Evolutionary conservation across 37 sponge, comb jelly and placozoan species (phyloP).

Genomic region (Aphrocallistes beatrix): DNA sequence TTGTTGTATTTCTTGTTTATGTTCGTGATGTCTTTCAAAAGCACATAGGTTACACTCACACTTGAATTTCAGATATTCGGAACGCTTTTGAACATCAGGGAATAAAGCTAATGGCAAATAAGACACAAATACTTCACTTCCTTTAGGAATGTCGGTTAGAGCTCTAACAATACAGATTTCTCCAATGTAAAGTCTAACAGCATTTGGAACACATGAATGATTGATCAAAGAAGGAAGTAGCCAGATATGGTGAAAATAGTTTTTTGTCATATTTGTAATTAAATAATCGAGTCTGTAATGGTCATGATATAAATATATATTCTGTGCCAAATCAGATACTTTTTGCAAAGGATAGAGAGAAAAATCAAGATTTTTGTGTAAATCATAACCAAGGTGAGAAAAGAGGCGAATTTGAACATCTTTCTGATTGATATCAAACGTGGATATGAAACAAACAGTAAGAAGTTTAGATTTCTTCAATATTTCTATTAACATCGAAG

Average conservation of each 20-base stretch:
- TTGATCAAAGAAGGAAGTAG: background rate
- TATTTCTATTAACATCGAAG: background rate
- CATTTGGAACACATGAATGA: background rate
- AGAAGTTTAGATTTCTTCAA: background rate
- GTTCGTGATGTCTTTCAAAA: background rate
- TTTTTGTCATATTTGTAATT: background rate
- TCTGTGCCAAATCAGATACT: background rate
- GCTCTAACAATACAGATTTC: slow-evolving; percentile 7
- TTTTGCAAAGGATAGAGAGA: background rate
- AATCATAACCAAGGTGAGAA: background rate
- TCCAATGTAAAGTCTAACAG: background rate
- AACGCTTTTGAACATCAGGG: background rate
- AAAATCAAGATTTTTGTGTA: background rate
- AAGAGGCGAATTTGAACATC: background rate
- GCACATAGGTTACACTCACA: background rate
- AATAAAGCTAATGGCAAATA: background rate
- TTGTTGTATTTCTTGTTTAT: background rate
- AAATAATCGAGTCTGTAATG: background rate
- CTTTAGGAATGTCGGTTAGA: background rate
- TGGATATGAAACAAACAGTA: background rate
- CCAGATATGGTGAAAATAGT: background rate
- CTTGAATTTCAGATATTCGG: background rate
- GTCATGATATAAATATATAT: background rate
- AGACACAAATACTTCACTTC: background rate
- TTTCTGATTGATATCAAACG: background rate